Base-by-base conservation (phyloP, 92 coral and sea anemone genomes). In the Plumapathes pennacea region DNA sequence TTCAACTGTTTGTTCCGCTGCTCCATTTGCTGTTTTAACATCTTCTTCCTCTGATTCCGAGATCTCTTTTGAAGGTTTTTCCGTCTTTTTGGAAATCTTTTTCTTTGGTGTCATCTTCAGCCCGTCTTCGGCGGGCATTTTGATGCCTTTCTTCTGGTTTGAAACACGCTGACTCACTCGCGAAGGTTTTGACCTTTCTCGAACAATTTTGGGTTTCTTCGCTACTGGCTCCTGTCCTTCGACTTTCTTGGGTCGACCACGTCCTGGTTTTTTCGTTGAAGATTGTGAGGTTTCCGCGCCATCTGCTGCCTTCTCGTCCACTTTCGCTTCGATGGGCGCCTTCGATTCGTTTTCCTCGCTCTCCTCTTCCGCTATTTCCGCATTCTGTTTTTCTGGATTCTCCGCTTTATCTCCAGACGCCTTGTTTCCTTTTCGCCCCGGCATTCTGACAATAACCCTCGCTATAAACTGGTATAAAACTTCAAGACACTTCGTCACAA, bases 91-190 rank as follows among this genome's bases (percentile, higher is more conserved):
- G 29, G 38, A 18, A 17, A 36, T 34, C 53, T 57, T 69, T 33
- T 79, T 77, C 72, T 29, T 49, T 53, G 77, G 49, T 21, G 54
- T 37, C 46, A 56, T 49, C 27, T 67, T 69, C 24, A 41, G 28
- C 32, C 48, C 68, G 9, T 28, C 74, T 29, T 48, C 30, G 23
- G 62, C 64, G 19, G 82, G 83, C 14, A 73, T 50, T 23, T 85
- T 74, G 32, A 15, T 44, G 10, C 92, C 92, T 37, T 74, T 59
- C 63, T 49, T 80, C 64, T 67, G 76, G 72, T 85, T 85, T 23
- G 80, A 75, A 14, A 85, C 84, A 46, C 92, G 50, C 12, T 46
- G 44, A 34, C 95, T 86, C 31, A 33, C 24, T 4, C 95, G 84
- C 10, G 51, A 60, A 4, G 95, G 95, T 1, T 38, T 31, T 18